A percentile compares a stretch with the other conserved stretches of the same genome.
phyloP scores from a whole-genome alignment of 1,140 invertebrate genomes.

The Carposina sasakii region DNA sequence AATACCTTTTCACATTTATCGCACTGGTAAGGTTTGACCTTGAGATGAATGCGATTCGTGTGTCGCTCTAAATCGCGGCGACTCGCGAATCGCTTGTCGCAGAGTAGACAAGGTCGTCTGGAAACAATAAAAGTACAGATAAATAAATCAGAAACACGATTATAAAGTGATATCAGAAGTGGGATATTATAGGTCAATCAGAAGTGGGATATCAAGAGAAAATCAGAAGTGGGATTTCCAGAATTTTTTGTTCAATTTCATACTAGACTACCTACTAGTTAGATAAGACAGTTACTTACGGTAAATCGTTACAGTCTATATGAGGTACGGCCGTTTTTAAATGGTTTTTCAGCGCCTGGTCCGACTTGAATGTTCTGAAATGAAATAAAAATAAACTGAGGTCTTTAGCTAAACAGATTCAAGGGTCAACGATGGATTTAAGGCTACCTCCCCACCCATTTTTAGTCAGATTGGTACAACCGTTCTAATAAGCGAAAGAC shows the following conservation, averaged over 20 bases:
- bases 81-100: conserved; percentile 48
- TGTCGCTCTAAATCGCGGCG: conserved; percentile 44
- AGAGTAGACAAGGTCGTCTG: conserved; percentile 47
- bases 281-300: conserved; percentile 34
- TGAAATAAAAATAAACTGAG: conserved; percentile 2
- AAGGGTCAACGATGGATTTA: too few species aligned
- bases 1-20: conserved; percentile 54
- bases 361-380: conserved; percentile 51
- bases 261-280: not conserved
- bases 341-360: conserved; percentile 38
- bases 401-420: not conserved
- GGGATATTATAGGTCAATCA: too few species aligned
- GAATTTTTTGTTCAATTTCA: too few species aligned
- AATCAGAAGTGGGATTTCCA: too few species aligned
- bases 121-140: conserved; percentile 21
- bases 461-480: not conserved
- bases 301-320: conserved; percentile 38
- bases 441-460: too few species aligned
- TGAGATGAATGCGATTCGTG: conserved; percentile 49
- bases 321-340: conserved; percentile 40
- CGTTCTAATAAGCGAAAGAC: not conserved
- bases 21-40: conserved; percentile 46
- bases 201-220: too few species aligned
- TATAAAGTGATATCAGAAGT: too few species aligned
- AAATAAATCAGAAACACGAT: too few species aligned